phyloP scores from a whole-genome alignment of 2,113 vertebrate genomes.

The Helogale parvula region DNA sequence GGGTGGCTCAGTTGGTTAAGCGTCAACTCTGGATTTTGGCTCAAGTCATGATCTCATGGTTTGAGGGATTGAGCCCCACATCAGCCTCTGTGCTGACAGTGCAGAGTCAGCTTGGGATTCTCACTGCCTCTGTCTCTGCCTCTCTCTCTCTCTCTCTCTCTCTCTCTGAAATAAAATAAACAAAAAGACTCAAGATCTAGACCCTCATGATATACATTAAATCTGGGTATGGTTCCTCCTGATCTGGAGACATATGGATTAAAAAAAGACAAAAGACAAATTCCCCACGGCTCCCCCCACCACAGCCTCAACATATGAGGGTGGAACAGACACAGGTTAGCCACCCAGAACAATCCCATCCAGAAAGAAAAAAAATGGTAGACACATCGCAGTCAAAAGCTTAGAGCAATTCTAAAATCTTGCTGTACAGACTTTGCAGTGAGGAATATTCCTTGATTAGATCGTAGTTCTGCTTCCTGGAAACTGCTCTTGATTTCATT shows the following conservation, averaged over 20 bases:
- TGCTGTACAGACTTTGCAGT: neutral
- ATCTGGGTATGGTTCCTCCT: neutral
- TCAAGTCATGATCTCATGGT: no score
- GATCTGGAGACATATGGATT: neutral
- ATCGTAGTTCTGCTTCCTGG: neutral
- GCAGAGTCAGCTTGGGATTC: no score
- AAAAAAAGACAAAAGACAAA: neutral
- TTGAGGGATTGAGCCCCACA: no score
- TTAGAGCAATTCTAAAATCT: neutral
- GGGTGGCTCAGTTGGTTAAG: no score
- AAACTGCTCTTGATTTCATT: neutral
- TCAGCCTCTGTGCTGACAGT: no score
- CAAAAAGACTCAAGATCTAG: neutral
- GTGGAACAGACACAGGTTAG: neutral
- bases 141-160: no score
- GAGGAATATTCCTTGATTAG: neutral
- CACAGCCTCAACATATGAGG: neutral
- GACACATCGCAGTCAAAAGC: neutral
- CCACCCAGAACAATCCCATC: neutral
- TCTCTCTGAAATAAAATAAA: no score
- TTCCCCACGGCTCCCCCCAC: fast-evolving
- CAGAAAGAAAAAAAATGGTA: neutral
- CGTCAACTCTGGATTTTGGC: no score
- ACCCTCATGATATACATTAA: neutral
- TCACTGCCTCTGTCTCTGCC: no score